Conservation (phyloP, 1,140 invertebrate species). For the Drosophila kepulauana region DNA sequence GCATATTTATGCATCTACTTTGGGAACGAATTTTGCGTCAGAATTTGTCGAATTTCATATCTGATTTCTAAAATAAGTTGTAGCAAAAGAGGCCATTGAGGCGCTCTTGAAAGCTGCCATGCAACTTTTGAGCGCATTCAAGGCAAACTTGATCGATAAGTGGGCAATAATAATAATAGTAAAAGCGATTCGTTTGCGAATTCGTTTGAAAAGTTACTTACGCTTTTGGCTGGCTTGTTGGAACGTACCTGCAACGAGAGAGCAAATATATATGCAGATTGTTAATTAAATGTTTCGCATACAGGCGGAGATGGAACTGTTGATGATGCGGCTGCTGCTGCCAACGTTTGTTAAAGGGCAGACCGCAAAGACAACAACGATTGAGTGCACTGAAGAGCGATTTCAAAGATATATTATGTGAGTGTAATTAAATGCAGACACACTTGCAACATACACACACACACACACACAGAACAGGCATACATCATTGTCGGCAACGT, state of each 20-base stretch:
- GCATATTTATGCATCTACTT: slow-evolving; percentile 28
- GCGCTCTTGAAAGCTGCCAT: slow-evolving; percentile 53
- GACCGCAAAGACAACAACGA: neutral
- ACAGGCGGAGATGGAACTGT: neutral
- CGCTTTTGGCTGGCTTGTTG: slow-evolving; percentile 65
- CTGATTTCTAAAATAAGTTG: slow-evolving; percentile 29
- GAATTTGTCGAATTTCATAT: slow-evolving; percentile 25
- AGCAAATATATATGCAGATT: slow-evolving; percentile 24
- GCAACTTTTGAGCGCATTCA: slow-evolving; percentile 43
- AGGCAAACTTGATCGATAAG: slow-evolving; percentile 68
- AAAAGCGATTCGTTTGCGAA: slow-evolving; percentile 45
- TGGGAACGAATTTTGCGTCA: neutral
- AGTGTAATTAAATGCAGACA: slow-evolving; percentile 46
- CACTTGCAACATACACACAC: slow-evolving; percentile 13
- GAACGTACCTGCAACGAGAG: slow-evolving; percentile 76
- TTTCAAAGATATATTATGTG: slow-evolving; percentile 59
- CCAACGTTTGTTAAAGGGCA: neutral
- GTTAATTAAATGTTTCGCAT: slow-evolving; percentile 46
- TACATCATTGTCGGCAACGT: slow-evolving; percentile 34
- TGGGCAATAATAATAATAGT: slow-evolving; percentile 49
- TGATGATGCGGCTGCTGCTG: neutral
- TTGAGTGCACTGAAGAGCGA: slow-evolving; percentile 50
- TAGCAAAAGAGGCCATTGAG: slow-evolving; percentile 31
- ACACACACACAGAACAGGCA: neutral
- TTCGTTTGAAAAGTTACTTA: slow-evolving; percentile 61